phyloP scores from a whole-genome alignment of 2,113 vertebrate species.

The Oreocharis arfaki region DNA sequence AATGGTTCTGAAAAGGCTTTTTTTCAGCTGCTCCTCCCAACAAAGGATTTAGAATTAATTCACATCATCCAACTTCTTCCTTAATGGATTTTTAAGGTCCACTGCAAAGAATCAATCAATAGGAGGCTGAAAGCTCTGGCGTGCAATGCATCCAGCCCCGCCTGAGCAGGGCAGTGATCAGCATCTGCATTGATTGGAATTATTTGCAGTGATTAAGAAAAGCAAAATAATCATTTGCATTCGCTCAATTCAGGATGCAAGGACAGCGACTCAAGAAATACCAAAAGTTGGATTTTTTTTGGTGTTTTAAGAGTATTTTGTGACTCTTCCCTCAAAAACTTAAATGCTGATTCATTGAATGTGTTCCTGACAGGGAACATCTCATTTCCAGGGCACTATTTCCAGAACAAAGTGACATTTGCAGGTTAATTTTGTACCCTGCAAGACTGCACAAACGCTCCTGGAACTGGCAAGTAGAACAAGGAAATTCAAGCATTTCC shows the following conservation, averaged over 20 bases:
- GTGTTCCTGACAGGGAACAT: neutral
- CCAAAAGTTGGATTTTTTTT: neutral
- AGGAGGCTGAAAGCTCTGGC: neutral
- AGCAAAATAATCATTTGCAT: neutral
- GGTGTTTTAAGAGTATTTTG: neutral
- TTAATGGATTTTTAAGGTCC: constrained; percentile 69
- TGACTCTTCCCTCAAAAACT: neutral
- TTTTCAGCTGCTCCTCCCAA: constrained; percentile 29
- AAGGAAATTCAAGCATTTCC: neutral
- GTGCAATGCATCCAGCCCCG: neutral
- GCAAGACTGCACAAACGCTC: neutral
- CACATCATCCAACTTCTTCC: constrained; percentile 56
- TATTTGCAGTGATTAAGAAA: neutral
- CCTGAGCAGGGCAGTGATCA: neutral
- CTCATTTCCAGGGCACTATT: neutral
- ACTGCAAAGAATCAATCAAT: constrained; percentile 66
- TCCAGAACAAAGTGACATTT: neutral
- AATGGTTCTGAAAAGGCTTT: constrained; percentile 52
- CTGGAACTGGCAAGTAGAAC: neutral
- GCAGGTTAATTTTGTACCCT: neutral
- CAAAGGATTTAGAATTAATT: constrained; percentile 68
- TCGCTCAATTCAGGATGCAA: neutral
- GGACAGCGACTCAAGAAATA: neutral
- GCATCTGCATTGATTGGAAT: neutral
- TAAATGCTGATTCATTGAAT: neutral